Evolutionary conservation across 1,140 invertebrate species (phyloP).

Genomic region (Caenorhabditis inopinata): DNA sequence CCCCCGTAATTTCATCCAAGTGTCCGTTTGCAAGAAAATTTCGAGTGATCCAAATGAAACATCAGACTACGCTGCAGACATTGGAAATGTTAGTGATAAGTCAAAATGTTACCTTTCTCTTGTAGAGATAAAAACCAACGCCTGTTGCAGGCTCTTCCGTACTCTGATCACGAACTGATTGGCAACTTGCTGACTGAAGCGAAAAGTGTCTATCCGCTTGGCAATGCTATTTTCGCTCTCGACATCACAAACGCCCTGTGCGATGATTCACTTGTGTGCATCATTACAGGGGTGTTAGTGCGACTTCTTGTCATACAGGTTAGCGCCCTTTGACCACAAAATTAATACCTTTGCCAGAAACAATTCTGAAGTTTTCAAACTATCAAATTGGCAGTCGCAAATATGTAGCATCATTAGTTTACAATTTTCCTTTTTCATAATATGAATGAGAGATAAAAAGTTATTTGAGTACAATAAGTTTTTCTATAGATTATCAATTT

Average conservation of each 20-base stretch:
- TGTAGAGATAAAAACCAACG: neutral
- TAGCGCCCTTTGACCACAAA: neutral
- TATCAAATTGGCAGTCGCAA: no score
- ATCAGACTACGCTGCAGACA: conserved; percentile 14
- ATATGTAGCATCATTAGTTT: no score
- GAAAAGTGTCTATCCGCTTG: conserved; percentile 22
- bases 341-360: no score
- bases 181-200: conserved; percentile 26
- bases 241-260: neutral
- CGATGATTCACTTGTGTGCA: conserved; percentile 37
- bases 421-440: no score
- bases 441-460: no score
- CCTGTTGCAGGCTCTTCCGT: conserved; percentile 27
- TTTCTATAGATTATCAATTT: no score
- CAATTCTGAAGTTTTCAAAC: no score
- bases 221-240: conserved; percentile 31
- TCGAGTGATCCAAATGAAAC: conserved; percentile 19
- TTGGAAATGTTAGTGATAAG: conserved; percentile 36
- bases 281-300: conserved; percentile 37
- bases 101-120: neutral
- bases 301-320: conserved; percentile 31
- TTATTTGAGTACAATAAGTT: no score
- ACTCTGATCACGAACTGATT: conserved; percentile 36
- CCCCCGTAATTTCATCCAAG: conserved; percentile 36
- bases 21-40: conserved; percentile 35